Evolutionary conservation across 2,888 invertebrate species (phyloP), one percentile per base, ranked within the genome.

Genomic region (Amphimallon solstitiale): DNA sequence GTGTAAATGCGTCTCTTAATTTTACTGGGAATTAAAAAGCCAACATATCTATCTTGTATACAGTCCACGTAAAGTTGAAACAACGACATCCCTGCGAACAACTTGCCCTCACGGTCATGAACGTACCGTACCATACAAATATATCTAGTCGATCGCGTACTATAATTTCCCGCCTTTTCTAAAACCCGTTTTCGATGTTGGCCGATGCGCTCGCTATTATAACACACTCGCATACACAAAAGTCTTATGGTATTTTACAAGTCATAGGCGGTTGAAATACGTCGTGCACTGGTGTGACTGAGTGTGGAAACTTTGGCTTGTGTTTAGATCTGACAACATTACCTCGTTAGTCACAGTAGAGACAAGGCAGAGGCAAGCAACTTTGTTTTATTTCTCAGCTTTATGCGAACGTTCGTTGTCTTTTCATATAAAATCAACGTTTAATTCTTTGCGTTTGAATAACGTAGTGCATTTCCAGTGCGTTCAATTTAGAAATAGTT

Each of bases 21-120:
- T n/a, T n/a, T n/a, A n/a, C n/a, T n/a, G n/a, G n/a, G n/a, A n/a
- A n/a, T n/a, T n/a, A n/a, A n/a, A n/a, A n/a, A n/a, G n/a, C n/a
- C n/a, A n/a, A n/a, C n/a, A n/a, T n/a, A n/a, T n/a, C n/a, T n/a
- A n/a, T n/a, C n/a, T n/a, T n/a, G n/a, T n/a, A n/a, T n/a, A n/a
- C n/a, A n/a, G n/a, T n/a, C n/a, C n/a, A n/a, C n/a, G n/a, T n/a
- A n/a, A n/a, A n/a, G n/a, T n/a, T n/a, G n/a, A n/a, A n/a, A n/a
- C n/a, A n/a, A n/a, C n/a, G n/a, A n/a, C n/a, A n/a, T n/a, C n/a
- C n/a, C n/a, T n/a, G n/a, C n/a, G n/a, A n/a, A n/a, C n/a, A n/a
- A n/a, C n/a, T n/a, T n/a, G n/a, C n/a, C 40, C 56, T 40, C 56
- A 56, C 23, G 56, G 56, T 56, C 56, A 56, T 35, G 40, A 40